A percentile compares a stretch with the other conserved stretches of the same genome.
Conservation (phyloP, 2,797 vertebrate species). For the Neomorphus geoffroyi region DNA sequence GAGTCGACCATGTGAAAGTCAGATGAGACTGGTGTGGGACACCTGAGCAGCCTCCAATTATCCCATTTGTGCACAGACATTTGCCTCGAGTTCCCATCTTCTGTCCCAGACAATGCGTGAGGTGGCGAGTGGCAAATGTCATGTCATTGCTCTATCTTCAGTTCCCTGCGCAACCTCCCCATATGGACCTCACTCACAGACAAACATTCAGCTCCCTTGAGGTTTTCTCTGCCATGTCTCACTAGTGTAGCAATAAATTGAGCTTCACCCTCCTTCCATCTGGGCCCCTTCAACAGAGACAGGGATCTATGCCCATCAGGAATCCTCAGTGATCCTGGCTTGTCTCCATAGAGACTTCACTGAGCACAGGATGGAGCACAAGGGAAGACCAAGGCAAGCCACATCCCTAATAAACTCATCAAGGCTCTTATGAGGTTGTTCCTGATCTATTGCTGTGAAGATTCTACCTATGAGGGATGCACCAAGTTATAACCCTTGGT, state of each 20-base stretch:
- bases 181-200: background rate
- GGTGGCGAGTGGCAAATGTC: background rate
- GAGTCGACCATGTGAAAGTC: background rate
- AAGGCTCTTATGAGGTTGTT: background rate
- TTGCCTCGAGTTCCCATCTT: background rate
- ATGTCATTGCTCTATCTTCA: background rate
- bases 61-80: background rate
- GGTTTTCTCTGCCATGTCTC: background rate
- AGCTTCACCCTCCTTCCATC: background rate
- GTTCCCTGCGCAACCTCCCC: background rate
- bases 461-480: background rate
- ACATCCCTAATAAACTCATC: background rate
- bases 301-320: background rate
- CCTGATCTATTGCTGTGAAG: background rate
- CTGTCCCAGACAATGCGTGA: background rate
- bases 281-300: background rate
- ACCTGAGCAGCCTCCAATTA: background rate
- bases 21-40: background rate
- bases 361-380: background rate
- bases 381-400: background rate
- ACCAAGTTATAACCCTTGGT: background rate
- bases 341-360: background rate
- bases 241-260: background rate
- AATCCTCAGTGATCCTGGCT: background rate
- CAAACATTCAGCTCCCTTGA: accelerated